These are phyloP conservation scores for Stegostoma tigrinum DNA, from an alignment of 2,113 vertebrate genomes.

Conservation along the genomic window DNA sequence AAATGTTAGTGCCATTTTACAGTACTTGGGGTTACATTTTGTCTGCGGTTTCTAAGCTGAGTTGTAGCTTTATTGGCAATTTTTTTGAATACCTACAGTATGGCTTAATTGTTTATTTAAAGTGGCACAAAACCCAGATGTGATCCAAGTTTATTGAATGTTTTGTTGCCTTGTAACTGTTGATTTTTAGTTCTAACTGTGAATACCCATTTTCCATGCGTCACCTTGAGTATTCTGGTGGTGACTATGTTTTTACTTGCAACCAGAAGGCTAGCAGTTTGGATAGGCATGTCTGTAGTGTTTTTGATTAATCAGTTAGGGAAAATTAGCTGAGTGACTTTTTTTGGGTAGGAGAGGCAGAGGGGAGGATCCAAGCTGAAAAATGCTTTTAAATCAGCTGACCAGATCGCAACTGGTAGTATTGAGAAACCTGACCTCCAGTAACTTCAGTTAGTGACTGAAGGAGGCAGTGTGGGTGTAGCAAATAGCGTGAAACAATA, in stretches of 20 bases:
- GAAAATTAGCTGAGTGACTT: background rate
- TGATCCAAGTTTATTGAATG: background rate
- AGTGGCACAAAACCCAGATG: background rate
- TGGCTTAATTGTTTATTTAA: background rate
- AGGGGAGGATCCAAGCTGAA: background rate
- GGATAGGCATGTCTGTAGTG: background rate
- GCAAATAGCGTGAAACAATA: background rate
- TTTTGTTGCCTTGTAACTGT: background rate
- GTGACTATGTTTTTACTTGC: background rate
- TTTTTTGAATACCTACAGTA: background rate
- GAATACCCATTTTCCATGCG: background rate
- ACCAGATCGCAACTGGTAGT: background rate
- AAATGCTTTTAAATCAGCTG: background rate
- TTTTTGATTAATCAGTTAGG: background rate
- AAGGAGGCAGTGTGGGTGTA: background rate
- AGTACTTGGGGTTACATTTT: background rate
- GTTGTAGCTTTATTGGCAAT: background rate
- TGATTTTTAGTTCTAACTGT: background rate
- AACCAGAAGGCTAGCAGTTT: background rate
- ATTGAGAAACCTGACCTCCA: background rate
- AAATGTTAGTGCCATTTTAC: slow-evolving; percentile 1
- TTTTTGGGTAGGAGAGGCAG: background rate
- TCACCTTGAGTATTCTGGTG: background rate
- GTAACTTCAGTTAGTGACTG: background rate
- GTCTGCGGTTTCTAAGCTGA: background rate